A percentile compares a stretch with the other conserved stretches of the same genome.
These are phyloP conservation scores for Zophobas atratus DNA, from an alignment of 1,140 invertebrate species.

Conservation along the genomic window DNA sequence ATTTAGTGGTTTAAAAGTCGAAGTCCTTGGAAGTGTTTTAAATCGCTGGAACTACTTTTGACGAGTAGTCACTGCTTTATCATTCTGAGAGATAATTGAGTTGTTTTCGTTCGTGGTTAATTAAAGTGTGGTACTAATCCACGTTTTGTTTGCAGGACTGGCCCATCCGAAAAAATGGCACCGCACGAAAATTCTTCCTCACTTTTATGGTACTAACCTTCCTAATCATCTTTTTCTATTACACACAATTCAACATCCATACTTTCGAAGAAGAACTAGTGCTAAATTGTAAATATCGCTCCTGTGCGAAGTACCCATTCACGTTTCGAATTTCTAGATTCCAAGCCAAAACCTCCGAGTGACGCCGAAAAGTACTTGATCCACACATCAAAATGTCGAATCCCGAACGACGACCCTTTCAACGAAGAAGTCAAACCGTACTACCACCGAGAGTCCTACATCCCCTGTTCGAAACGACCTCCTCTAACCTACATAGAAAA, in stretches of 20 bases:
- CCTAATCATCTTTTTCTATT: conserved; percentile 24
- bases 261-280: conserved; percentile 12
- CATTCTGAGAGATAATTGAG: no score
- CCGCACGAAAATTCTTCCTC: neutral
- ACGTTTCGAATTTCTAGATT: conserved; percentile 1
- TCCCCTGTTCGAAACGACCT: conserved; percentile 70
- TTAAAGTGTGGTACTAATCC: no score
- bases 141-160: conserved; percentile 13
- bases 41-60: no score
- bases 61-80: no score
- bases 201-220: conserved; percentile 2
- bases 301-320: neutral
- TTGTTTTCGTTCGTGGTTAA: no score
- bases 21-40: no score
- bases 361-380: conserved; percentile 72
- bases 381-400: conserved; percentile 78
- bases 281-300: conserved; percentile 11
- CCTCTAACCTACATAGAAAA: conserved; percentile 61
- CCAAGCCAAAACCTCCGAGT: neutral
- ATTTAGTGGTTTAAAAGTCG: no score
- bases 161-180: neutral
- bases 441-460: conserved; percentile 73
- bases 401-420: conserved; percentile 79
- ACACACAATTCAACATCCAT: conserved; percentile 16
- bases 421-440: conserved; percentile 76